Conservation (phyloP, 2,888 invertebrate genomes). For the Alitta virens region DNA sequence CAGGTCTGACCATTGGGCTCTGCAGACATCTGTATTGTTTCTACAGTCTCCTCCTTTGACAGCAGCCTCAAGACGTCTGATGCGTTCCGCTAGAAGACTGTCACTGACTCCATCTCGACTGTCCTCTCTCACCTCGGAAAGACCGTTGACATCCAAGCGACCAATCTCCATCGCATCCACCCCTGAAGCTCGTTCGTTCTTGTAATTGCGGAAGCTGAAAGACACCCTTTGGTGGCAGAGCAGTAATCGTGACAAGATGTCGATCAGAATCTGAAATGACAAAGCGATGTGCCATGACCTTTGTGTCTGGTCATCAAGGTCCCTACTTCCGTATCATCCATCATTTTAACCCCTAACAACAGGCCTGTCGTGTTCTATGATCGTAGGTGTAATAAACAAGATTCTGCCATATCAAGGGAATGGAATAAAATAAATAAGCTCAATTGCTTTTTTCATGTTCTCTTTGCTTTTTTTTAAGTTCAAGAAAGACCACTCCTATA, state of each 20-base stretch:
- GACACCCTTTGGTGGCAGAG: slow-evolving; percentile 6
- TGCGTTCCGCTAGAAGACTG: background rate
- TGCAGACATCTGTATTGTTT: background rate
- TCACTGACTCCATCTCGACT: background rate
- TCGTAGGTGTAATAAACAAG: no score
- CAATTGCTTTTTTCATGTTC: no score
- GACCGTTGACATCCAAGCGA: background rate
- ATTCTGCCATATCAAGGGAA: no score
- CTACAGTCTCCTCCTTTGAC: background rate
- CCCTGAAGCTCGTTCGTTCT: background rate
- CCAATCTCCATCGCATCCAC: background rate
- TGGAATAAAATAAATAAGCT: no score
- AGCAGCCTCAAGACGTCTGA: background rate
- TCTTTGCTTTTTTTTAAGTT: no score
- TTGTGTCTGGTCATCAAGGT: background rate
- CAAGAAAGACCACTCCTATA: no score
- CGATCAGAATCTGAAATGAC: slow-evolving; percentile 11
- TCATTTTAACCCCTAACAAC: no score
- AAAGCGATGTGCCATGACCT: background rate
- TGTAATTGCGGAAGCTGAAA: background rate
- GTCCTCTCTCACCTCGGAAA: no score
- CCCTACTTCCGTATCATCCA: no score
- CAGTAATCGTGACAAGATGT: slow-evolving; percentile 6
- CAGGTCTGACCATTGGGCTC: slow-evolving; percentile 7
- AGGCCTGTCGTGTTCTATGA: no score